Percentiles rank a stretch among this genome's conserved stretches.
These are phyloP conservation scores for Hetaerina titia DNA, from an alignment of 2,888 invertebrate genomes.

Conservation along the genomic window DNA sequence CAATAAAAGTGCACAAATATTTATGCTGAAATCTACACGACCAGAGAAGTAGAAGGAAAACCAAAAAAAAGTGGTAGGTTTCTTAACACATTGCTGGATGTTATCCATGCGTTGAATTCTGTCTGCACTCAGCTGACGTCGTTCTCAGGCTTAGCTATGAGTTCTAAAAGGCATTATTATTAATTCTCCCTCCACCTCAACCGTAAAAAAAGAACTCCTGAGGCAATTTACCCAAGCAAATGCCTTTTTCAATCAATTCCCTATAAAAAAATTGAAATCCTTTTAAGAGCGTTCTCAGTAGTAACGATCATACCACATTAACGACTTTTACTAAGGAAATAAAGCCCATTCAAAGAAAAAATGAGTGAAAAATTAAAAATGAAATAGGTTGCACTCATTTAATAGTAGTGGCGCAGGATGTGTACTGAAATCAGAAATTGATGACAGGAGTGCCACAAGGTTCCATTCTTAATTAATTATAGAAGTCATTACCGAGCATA, in stretches of 20 bases:
- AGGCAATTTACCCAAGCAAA: not conserved
- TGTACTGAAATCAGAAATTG: not conserved
- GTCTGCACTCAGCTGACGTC: not conserved
- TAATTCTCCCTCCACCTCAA: not conserved
- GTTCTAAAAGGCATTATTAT: not conserved
- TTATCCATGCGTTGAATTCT: not conserved
- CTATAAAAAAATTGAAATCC: no score
- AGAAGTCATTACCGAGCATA: no score
- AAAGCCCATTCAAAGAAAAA: not conserved
- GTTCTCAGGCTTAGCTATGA: not conserved
- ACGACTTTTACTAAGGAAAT: not conserved
- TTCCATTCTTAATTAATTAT: no score
- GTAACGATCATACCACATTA: not conserved
- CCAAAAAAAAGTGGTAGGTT: not conserved
- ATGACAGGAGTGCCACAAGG: no score
- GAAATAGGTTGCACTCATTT: not conserved
- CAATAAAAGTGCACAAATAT: not conserved
- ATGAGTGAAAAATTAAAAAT: not conserved
- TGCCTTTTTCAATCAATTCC: not conserved
- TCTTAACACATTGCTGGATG: not conserved
- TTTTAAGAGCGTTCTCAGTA: no score
- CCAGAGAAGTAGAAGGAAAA: not conserved
- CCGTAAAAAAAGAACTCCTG: not conserved
- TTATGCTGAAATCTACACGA: not conserved
- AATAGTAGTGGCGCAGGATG: not conserved